Evolutionary conservation across 2,888 invertebrate genomes (phyloP), one percentile per base, ranked within the genome.

Genomic region (Megaustenia siamemsis): DNA sequence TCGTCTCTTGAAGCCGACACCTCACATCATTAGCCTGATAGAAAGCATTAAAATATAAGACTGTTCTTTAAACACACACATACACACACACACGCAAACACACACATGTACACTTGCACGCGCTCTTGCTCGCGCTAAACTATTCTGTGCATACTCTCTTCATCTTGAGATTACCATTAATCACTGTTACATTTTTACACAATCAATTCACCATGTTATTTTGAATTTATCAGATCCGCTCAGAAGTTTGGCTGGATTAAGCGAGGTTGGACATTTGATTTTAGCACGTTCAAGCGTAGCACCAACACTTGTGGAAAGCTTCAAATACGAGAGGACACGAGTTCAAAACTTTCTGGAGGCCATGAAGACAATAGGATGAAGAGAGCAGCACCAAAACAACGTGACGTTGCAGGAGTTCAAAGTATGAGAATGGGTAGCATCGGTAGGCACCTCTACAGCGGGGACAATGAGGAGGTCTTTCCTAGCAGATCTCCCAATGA

Each of bases 191-290:
- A n/a, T n/a, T n/a, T n/a, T n/a, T n/a, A n/a, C n/a, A n/a, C n/a
- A n/a, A n/a, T n/a, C n/a, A n/a, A n/a, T n/a, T n/a, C n/a, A n/a
- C n/a, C n/a, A n/a, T n/a, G n/a, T n/a, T n/a, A n/a, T n/a, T n/a
- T n/a, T n/a, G n/a, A n/a, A n/a, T n/a, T n/a, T n/a, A n/a, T n/a
- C 53, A 83, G 84, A 21, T 21, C 56, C 15, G 28, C 32, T 18
- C 53, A 71, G 43, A 35, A 18, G 21, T 78, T 15, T 40, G 84
- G 84, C 12, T 69, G 69, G 84, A 71, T 28, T 3, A 78, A 45
- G 38, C 45, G 84, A 43, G 60, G 45, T 35, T 84, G 79, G 78
- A 56, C 43, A 12, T 73, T 84, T 18, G 79, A 84, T 35, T 12
- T 3, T 1, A 40, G 38, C 12, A 71, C 83, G 5, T 77, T 75